Base-by-base conservation (phyloP, 2,888 invertebrate genomes). In the Lutraria lutraria region DNA sequence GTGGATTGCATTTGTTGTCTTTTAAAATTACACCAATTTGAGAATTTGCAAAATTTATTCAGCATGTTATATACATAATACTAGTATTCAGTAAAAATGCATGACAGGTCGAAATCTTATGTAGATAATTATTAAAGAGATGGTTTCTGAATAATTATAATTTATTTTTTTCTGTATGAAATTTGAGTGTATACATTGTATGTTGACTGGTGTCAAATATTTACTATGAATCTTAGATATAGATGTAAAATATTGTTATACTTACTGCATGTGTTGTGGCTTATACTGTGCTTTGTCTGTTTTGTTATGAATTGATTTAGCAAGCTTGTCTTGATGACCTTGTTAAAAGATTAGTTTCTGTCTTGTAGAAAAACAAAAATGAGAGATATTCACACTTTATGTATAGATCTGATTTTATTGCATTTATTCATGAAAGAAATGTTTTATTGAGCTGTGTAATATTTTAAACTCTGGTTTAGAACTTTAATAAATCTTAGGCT, bases 1-100 rank as follows among this genome's bases (percentile, higher is more conserved):
- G 63, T n/a, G 63, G n/a, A 19, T 63, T n/a, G 19, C 63, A n/a
- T 68, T 43, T 68, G 63, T 68, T n/a, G n/a, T 68, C 63, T 68
- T 68, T 25, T 68, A 8, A 25, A 68, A 68, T 68, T 68, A 25
- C 25, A 10, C 25, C 1, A 68, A 6, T n/a, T 0, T 3, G n/a
- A 19, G 63, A 68, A 25, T 25, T 68, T 68, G 25, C 3, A n/a
- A 56, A 68, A 68, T 13, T 13, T 25, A 68, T 56, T 68, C 63
- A 68, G 63, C 63, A n/a, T 68, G n/a, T 68, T 25, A 25, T 68
- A 3, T 10, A 12, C 25, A 68, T 68, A 68, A 68, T 68, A n/a
- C n/a, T n/a, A n/a, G n/a, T n/a, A 68, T 68, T 68, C 25, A 25
- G 63, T 68, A 68, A 68, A 68, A 25, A 25, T 25, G n/a, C 21